Evolutionary conservation across 2,797 vertebrate species (phyloP).

Genomic region (Acanthis flammea): DNA sequence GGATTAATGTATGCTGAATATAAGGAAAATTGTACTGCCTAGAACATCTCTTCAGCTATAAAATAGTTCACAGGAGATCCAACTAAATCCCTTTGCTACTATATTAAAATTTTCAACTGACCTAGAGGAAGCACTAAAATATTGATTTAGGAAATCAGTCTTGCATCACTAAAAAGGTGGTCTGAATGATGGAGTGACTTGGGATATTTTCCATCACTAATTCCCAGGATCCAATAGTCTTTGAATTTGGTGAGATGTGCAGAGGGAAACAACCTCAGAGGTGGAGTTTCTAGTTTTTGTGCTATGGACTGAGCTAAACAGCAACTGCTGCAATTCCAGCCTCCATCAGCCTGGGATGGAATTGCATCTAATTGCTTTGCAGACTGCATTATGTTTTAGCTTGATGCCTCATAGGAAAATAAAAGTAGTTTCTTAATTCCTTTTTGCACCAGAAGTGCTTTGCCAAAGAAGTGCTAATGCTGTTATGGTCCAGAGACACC

Average conservation of each 20-base stretch:
- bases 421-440: background rate
- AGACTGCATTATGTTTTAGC: background rate
- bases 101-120: background rate
- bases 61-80: background rate
- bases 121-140: constrained; percentile 21
- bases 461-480: background rate
- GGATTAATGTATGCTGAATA: background rate
- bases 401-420: background rate
- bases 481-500: background rate
- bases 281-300: background rate
- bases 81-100: background rate
- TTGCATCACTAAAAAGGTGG: background rate
- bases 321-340: background rate
- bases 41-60: background rate
- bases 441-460: background rate
- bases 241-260: background rate
- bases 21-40: background rate
- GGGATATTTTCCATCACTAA: background rate
- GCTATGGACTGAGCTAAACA: background rate
- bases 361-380: background rate
- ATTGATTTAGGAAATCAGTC: constrained; percentile 5
- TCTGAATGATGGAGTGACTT: background rate
- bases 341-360: background rate
- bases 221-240: background rate
- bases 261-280: background rate